Conservation (phyloP, 2,113 vertebrate genomes). For the Gymnocephalus cernua region DNA sequence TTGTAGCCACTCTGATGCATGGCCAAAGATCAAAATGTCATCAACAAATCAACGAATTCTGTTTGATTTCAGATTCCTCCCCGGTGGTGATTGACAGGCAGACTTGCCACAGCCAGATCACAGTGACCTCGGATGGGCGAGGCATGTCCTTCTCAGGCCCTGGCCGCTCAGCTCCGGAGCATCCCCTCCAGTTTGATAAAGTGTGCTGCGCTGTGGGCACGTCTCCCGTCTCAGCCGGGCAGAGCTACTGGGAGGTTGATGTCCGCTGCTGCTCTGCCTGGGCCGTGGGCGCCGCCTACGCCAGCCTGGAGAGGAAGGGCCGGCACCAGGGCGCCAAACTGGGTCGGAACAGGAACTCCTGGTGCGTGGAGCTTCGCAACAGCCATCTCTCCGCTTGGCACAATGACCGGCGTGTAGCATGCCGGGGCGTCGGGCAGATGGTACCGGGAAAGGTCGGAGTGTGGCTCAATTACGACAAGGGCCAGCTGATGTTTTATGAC, state of each 20-base stretch:
- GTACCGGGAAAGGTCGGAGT: conserved; percentile 71
- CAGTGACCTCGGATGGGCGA: conserved; percentile 63
- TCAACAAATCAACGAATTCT: background rate
- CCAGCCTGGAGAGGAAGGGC: conserved; percentile 78
- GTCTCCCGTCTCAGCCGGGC: conserved; percentile 51
- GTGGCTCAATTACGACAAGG: conserved; percentile 79
- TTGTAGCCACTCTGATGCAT: background rate
- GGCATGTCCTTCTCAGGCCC: conserved; percentile 60
- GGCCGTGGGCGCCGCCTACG: conserved; percentile 82
- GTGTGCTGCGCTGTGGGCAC: conserved; percentile 80
- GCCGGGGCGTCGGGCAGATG: conserved; percentile 44
- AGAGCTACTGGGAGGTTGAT: conserved; percentile 82
- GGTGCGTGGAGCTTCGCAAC: conserved; percentile 81
- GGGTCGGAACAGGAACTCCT: conserved; percentile 83
- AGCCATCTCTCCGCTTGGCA: conserved; percentile 78
- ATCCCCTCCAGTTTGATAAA: conserved; percentile 83
- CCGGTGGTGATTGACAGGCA: conserved; percentile 73
- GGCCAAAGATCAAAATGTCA: background rate
- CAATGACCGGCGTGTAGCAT: conserved; percentile 75
- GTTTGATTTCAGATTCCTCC: conserved; percentile 60
- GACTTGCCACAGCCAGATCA: conserved; percentile 76
- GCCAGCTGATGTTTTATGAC: conserved; percentile 80
- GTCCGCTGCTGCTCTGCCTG: conserved; percentile 79
- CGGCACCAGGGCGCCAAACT: conserved; percentile 78
- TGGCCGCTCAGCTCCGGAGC: conserved; percentile 9